A percentile compares a stretch with the other conserved stretches of the same genome.
These are phyloP conservation scores for Hucho hucho DNA, from an alignment of 2,113 vertebrate species.

Conservation along the genomic window DNA sequence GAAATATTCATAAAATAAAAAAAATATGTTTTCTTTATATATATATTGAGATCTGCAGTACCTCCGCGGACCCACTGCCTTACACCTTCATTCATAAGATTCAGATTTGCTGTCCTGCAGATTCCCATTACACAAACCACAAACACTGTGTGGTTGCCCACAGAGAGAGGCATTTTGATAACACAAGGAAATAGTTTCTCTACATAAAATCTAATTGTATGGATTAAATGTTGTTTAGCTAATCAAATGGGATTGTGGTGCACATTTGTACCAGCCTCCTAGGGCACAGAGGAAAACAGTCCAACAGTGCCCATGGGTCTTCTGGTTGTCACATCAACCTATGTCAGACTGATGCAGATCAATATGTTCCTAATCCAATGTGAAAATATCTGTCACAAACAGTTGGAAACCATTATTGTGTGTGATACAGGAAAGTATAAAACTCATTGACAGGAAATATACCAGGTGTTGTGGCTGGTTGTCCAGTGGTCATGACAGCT, in stretches of 20 bases:
- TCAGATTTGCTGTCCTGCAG: neutral
- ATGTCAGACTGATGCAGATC: slow-evolving; percentile 5
- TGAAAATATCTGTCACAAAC: slow-evolving; percentile 24
- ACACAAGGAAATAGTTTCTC: slow-evolving; percentile 11
- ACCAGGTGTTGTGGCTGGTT: slow-evolving; percentile 38
- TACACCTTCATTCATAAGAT: slow-evolving; percentile 7
- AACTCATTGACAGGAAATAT: slow-evolving; percentile 46
- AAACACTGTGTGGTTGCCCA: neutral
- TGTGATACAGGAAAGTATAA: slow-evolving; percentile 18
- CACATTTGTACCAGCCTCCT: neutral
- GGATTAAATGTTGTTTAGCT: slow-evolving; percentile 12
- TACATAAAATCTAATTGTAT: slow-evolving; percentile 16
- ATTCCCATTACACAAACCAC: neutral
- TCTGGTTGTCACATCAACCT: neutral
- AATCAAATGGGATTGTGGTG: too few species aligned
- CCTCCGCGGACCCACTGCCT: too few species aligned
- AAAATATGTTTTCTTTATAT: too few species aligned
- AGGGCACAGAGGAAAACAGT: slow-evolving; percentile 6
- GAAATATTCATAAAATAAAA: too few species aligned
- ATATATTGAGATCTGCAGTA: too few species aligned
- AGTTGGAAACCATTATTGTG: slow-evolving; percentile 8
- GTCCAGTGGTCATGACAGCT: slow-evolving; percentile 46
- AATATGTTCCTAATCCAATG: slow-evolving; percentile 23
- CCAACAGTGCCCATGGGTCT: slow-evolving; percentile 10
- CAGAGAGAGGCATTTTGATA: neutral